These are phyloP conservation scores for Esox lucius DNA, from an alignment of 2,797 vertebrate species.

Conservation along the genomic window DNA sequence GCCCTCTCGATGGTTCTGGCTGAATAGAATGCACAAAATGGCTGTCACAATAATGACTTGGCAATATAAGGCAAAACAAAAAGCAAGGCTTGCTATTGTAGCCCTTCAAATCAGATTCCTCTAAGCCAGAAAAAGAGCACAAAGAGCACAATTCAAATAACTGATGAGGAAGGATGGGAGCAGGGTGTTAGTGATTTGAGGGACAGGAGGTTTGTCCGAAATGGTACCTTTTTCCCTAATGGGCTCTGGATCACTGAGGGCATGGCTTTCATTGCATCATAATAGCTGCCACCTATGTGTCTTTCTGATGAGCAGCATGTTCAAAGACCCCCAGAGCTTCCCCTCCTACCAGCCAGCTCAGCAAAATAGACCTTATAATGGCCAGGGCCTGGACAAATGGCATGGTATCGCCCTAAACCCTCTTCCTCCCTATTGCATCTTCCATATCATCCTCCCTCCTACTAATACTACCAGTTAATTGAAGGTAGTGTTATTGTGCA, in stretches of 20 bases:
- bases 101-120: conserved; percentile 19
- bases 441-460: background rate
- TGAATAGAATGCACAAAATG: background rate
- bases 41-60: background rate
- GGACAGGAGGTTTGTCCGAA: conserved; percentile 15
- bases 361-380: background rate
- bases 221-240: background rate
- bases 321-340: conserved; percentile 44
- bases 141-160: conserved; percentile 9
- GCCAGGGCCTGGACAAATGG: background rate
- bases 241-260: conserved; percentile 5
- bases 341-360: background rate
- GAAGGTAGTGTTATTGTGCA: too few species aligned
- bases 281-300: conserved; percentile 20
- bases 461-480: background rate
- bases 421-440: conserved; percentile 6
- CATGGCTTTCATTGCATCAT: conserved; percentile 20
- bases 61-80: conserved; percentile 13
- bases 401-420: background rate
- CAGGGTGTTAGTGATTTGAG: conserved; percentile 5
- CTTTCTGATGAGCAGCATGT: conserved; percentile 46
- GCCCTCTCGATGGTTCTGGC: background rate
- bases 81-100: background rate
- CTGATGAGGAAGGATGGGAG: background rate
- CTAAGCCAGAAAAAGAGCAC: conserved; percentile 12